phyloP scores from a whole-genome alignment of 23 tunicate species.

The Corella eumyota region DNA sequence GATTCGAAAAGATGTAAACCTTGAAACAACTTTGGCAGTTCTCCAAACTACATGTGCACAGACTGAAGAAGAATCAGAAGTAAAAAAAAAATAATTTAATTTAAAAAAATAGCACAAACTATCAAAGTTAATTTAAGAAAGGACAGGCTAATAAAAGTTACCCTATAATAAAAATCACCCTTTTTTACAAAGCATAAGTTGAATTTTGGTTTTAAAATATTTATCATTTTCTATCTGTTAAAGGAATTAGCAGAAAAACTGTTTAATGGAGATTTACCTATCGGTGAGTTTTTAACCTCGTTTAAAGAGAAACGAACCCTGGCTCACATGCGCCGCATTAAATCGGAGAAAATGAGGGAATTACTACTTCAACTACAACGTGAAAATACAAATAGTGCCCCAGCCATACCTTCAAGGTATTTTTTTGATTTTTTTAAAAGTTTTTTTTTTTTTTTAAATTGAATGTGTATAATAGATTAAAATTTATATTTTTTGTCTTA shows the following conservation, averaged over 20 bases:
- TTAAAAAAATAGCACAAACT: neutral
- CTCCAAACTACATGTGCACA: constrained; percentile 79
- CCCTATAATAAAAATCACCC: too few relatives aligned
- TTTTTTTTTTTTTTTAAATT: too few relatives aligned
- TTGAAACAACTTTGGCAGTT: constrained; percentile 77
- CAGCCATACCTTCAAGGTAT: constrained; percentile 10
- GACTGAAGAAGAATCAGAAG: constrained; percentile 88
- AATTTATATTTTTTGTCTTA: too few relatives aligned
- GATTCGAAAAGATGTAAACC: constrained; percentile 58
- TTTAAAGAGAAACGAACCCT: constrained; percentile 48
- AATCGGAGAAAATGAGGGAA: constrained; percentile 81
- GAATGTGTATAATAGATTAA: too few relatives aligned
- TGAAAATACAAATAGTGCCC: constrained; percentile 13
- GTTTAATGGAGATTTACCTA: constrained; percentile 26
- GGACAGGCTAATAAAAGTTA: too few relatives aligned
- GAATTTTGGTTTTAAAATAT: too few relatives aligned
- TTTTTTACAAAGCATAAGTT: too few relatives aligned
- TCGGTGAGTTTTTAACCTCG: constrained; percentile 36
- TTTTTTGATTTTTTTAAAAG: too few relatives aligned
- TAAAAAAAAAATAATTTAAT: constrained; percentile 1
- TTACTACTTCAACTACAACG: constrained; percentile 50
- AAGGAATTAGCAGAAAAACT: constrained; percentile 58
- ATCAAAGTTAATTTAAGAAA: neutral
- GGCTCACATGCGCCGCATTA: constrained; percentile 70
- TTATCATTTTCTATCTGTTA: too few relatives aligned